These are phyloP conservation scores for Mycalesis mineus DNA, from an alignment of 2,888 invertebrate species.

Conservation along the genomic window DNA sequence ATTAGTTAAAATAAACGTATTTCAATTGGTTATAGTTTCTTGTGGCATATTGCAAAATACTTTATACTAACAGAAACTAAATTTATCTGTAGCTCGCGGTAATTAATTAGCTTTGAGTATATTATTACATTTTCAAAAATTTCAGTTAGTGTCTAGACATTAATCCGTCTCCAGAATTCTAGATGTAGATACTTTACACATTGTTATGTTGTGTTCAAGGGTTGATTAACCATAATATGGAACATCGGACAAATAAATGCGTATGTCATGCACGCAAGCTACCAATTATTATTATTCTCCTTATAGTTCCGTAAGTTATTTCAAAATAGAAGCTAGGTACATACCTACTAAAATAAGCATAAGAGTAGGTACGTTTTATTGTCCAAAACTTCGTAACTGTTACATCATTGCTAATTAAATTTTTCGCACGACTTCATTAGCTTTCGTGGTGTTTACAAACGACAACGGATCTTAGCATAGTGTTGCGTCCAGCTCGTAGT, in stretches of 20 bases:
- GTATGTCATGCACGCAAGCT: too few species aligned
- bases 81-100: too few species aligned
- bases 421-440: conserved; percentile 24
- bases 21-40: not conserved
- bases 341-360: not conserved
- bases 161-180: too few species aligned
- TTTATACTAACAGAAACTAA: too few species aligned
- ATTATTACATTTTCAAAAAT: too few species aligned
- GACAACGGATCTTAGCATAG: not conserved
- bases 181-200: too few species aligned
- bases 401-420: conserved; percentile 27
- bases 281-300: too few species aligned
- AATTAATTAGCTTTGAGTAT: too few species aligned
- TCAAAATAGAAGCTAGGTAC: not conserved
- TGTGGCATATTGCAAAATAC: not conserved
- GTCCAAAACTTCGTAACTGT: conserved; percentile 18
- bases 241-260: too few species aligned
- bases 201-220: too few species aligned
- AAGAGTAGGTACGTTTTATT: not conserved
- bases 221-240: too few species aligned
- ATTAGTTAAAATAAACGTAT: not conserved
- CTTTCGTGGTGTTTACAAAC: not conserved
- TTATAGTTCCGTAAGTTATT: not conserved
- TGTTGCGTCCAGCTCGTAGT: not conserved
- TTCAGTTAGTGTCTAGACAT: too few species aligned